Evolutionary conservation across 2,888 invertebrate genomes (phyloP).

Genomic region (Ellobium chinense): DNA sequence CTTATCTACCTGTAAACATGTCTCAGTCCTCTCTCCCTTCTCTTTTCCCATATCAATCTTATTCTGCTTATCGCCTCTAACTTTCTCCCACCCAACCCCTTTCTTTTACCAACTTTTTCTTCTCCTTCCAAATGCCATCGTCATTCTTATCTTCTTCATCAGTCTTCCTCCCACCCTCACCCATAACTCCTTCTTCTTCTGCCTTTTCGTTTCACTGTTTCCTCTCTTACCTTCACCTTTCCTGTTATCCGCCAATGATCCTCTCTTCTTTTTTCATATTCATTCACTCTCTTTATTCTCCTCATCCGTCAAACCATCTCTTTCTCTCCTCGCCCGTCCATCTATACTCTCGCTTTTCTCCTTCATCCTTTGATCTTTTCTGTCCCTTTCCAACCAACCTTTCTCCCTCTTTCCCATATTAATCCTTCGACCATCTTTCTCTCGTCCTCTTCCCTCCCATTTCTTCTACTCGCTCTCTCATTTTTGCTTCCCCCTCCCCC

Average conservation of each 20-base stretch:
- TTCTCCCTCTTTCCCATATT: background rate
- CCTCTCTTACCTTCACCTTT: background rate
- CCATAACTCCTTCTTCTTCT: background rate
- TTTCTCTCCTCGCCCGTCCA: background rate
- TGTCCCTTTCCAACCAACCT: too few species aligned
- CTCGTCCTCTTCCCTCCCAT: background rate
- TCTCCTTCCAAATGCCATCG: too few species aligned
- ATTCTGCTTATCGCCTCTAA: background rate
- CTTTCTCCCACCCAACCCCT: background rate
- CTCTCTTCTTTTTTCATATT: background rate
- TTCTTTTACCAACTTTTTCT: background rate
- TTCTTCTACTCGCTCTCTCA: background rate
- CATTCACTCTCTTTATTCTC: background rate
- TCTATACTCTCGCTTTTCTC: background rate
- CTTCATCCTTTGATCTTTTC: background rate
- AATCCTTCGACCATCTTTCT: background rate
- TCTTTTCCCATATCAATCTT: background rate
- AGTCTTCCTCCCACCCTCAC: too few species aligned
- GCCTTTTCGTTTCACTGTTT: background rate
- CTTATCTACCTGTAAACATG: background rate
- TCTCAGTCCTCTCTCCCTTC: constrained; percentile 11
- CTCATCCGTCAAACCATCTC: background rate
- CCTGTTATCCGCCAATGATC: background rate
- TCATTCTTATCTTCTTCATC: too few species aligned
- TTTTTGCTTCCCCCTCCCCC: background rate